These are phyloP conservation scores for Machaerirhynchus nigripectus DNA, from an alignment of 2,113 vertebrate genomes.

Conservation along the genomic window DNA sequence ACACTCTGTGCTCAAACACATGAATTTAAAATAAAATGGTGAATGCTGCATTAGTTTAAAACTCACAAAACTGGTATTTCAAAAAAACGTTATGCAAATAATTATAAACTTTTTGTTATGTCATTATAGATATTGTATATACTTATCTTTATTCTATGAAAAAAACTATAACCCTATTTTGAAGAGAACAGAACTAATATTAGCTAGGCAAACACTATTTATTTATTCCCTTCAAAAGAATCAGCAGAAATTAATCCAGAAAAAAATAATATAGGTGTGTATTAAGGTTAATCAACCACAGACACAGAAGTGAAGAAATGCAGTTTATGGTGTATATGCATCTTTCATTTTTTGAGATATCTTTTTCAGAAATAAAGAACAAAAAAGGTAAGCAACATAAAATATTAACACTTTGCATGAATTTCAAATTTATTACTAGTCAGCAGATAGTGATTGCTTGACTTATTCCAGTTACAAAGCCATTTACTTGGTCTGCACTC, in stretches of 20 bases:
- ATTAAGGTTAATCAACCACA: background rate
- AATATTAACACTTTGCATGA: background rate
- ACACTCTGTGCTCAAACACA: background rate
- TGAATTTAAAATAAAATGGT: background rate
- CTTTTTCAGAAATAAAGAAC: background rate
- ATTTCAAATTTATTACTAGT: background rate
- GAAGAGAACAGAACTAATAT: background rate
- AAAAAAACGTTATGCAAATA: background rate
- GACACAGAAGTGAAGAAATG: background rate
- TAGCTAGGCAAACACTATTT: background rate
- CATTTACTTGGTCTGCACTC: background rate
- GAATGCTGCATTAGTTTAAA: background rate
- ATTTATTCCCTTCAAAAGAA: background rate
- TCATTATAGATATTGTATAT: too few relatives aligned
- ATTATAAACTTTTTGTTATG: background rate
- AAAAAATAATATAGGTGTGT: background rate
- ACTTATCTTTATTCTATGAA: background rate
- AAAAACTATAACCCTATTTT: background rate
- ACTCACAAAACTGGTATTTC: background rate
- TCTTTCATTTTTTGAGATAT: background rate
- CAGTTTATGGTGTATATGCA: background rate
- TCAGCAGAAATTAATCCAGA: background rate
- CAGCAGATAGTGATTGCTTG: background rate
- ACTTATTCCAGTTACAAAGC: background rate
- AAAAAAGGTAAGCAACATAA: background rate